phyloP scores from a whole-genome alignment of 1,140 invertebrate species.

The Ylistrum balloti region DNA sequence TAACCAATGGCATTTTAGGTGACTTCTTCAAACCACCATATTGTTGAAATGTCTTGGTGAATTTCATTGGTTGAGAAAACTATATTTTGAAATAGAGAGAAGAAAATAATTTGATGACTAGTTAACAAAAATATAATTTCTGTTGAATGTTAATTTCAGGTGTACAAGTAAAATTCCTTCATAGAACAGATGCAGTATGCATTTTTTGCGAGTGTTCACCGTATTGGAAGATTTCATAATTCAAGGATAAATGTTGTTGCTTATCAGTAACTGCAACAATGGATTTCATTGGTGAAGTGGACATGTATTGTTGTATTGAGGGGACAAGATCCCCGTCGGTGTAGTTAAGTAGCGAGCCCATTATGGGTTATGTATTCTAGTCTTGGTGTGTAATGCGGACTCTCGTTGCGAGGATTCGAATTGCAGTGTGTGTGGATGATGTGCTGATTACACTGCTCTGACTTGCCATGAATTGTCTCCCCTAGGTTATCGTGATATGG shows the following conservation, averaged over 20 bases:
- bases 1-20: not conserved
- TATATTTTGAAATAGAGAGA: not conserved
- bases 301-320: not conserved
- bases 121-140: not conserved
- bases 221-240: not conserved
- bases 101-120: not conserved
- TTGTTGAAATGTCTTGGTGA: not conserved
- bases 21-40: no score
- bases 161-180: not conserved
- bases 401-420: not conserved
- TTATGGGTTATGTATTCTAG: not conserved
- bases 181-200: not conserved
- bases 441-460: not conserved
- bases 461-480: constrained; percentile 32
- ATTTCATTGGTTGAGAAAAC: not conserved
- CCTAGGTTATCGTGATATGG: constrained; percentile 4
- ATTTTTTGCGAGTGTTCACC: not conserved
- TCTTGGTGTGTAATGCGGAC: not conserved
- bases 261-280: not conserved
- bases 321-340: not conserved
- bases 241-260: not conserved
- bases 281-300: not conserved
- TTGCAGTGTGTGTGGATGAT: constrained; percentile 1
- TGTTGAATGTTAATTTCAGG: not conserved
- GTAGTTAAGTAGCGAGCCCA: not conserved